Percentiles rank a stretch among this genome's conserved stretches.
These are phyloP conservation scores for Aphidoletes aphidimyza DNA, from an alignment of 2,888 invertebrate genomes.

Conservation along the genomic window DNA sequence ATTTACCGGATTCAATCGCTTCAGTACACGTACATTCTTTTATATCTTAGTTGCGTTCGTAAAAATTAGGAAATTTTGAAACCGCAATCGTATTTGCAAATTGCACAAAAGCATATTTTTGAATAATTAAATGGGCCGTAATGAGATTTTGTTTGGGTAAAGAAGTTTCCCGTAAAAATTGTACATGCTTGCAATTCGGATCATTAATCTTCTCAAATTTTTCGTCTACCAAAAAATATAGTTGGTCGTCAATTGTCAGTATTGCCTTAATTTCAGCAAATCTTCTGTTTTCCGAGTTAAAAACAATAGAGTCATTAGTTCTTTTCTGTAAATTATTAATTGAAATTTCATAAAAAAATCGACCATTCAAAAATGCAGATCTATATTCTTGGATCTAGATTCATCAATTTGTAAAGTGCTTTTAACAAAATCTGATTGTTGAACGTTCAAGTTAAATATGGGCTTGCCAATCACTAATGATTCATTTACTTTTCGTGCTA, in stretches of 20 bases:
- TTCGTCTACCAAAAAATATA: not conserved
- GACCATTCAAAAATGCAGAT: not conserved
- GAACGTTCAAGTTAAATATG: not conserved
- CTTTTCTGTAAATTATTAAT: not conserved
- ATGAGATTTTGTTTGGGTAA: not conserved
- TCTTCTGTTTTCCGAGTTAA: not conserved
- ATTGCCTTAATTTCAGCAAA: not conserved
- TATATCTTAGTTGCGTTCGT: slow-evolving; percentile 1
- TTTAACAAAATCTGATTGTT: not conserved
- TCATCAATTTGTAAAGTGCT: not conserved
- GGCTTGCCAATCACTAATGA: not conserved
- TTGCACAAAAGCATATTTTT: not conserved
- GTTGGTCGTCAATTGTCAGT: not conserved
- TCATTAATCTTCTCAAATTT: not conserved
- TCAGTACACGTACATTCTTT: too few species aligned
- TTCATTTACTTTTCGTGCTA: not conserved
- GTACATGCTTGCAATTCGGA: not conserved
- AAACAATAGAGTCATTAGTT: not conserved
- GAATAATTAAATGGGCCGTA: not conserved
- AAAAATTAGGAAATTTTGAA: not conserved
- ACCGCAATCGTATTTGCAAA: too few species aligned
- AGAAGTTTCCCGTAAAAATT: too few species aligned
- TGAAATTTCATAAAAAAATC: not conserved
- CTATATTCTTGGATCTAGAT: not conserved
- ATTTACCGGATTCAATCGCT: too few species aligned